Conservation (phyloP, 2,113 vertebrate species). For the Spermophilus dauricus region DNA sequence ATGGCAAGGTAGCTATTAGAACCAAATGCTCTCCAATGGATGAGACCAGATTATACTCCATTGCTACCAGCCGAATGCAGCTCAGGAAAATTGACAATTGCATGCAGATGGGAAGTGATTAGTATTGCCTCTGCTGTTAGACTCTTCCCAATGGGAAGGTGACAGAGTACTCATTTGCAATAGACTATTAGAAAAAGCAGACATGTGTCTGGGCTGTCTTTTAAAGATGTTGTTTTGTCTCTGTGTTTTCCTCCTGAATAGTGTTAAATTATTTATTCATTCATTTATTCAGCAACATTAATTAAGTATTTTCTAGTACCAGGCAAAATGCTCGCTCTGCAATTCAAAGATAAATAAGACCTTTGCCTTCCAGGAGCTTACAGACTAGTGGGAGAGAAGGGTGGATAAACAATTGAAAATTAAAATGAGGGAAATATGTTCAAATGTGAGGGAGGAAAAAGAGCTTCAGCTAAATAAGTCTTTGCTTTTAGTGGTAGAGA, state of each 20-base stretch:
- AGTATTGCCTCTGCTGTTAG: slow-evolving; percentile 65
- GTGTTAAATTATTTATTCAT: slow-evolving; percentile 51
- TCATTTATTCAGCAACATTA: slow-evolving; percentile 61
- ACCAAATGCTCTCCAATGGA: slow-evolving; percentile 81
- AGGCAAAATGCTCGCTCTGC: not conserved
- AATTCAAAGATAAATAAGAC: slow-evolving; percentile 51
- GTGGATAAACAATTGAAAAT: slow-evolving; percentile 5
- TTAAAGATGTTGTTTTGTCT: slow-evolving; percentile 65
- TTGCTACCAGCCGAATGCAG: slow-evolving; percentile 82
- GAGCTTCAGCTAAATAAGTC: not conserved
- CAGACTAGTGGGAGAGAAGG: not conserved
- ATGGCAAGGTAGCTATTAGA: slow-evolving; percentile 82
- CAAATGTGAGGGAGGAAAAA: not conserved
- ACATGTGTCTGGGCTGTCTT: slow-evolving; percentile 56
- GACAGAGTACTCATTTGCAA: slow-evolving; percentile 21
- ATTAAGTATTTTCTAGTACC: not conserved
- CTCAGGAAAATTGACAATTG: slow-evolving; percentile 79
- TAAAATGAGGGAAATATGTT: not conserved
- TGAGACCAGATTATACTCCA: slow-evolving; percentile 77
- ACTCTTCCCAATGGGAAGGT: slow-evolving; percentile 70
- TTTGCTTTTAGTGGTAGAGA: not conserved
- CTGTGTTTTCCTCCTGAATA: not conserved
- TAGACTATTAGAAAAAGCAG: slow-evolving; percentile 69
- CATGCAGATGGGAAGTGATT: slow-evolving; percentile 78
- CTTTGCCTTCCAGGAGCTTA: slow-evolving; percentile 31